Conservation (phyloP, 2,888 invertebrate species). For the Nineta flava region DNA sequence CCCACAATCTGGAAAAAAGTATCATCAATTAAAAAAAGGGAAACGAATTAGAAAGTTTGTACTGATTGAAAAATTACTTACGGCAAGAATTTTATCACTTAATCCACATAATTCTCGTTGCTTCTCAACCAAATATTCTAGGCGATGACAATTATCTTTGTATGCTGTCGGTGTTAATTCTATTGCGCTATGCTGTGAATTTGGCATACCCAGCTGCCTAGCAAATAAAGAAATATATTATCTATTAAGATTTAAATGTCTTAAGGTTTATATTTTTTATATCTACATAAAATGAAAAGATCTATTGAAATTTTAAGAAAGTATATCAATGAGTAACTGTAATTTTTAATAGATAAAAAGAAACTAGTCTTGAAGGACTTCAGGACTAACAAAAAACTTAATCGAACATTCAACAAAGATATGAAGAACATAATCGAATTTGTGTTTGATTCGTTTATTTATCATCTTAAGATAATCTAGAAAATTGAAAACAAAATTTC, state of each 20-base stretch:
- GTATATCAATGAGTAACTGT: too few species aligned
- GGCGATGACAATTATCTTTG: conserved; percentile 50
- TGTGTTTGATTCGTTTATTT: too few species aligned
- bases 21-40: too few species aligned
- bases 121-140: conserved; percentile 51
- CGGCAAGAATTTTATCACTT: conserved; percentile 54
- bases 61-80: conserved; percentile 22
- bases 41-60: background rate
- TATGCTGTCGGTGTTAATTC: conserved; percentile 29
- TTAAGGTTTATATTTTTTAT: background rate
- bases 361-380: too few species aligned
- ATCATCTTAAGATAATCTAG: too few species aligned
- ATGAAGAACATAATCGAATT: too few species aligned
- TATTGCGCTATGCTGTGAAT: conserved; percentile 22
- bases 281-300: too few species aligned
- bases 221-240: conserved; percentile 16
- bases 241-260: background rate
- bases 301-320: too few species aligned
- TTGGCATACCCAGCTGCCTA: conserved; percentile 28
- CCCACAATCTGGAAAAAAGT: conserved; percentile 49
- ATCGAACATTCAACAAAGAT: too few species aligned
- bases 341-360: too few species aligned
- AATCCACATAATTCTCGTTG: conserved; percentile 61
- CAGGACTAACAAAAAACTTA: too few species aligned
- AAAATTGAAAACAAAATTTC: too few species aligned